Base-by-base conservation (phyloP, 1,140 invertebrate species). In the Panagrolaimus sp. region DNA sequence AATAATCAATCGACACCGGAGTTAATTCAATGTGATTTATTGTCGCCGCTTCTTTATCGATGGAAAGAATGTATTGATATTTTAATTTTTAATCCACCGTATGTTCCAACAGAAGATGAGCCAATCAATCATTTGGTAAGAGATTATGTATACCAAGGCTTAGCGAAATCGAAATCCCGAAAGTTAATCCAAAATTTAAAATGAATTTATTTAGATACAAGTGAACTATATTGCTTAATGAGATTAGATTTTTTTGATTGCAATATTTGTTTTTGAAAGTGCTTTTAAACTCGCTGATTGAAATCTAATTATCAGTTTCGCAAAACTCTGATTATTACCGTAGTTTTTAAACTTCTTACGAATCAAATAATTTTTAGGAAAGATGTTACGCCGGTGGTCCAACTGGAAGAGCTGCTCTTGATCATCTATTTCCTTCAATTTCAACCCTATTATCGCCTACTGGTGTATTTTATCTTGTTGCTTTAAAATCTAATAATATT, bases 71-170 rank as follows among this genome's bases (percentile, higher is more conserved):
- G 75, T 64, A 82, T 88, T 80, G 95, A 98, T 87, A 67, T 98
- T 23, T 84, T 98, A 63, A 77, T 98, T 63, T 98, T 96, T 77
- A 98, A 98, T 88, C 95, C 96, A 1, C 96, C 96, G 0, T 98
- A 98, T 86, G 94, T 98, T 51, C 89, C 91, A 0, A 96, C 94
- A 1, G 72, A 80, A 61, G 66, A 79, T n/a, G 61, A 57, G 16
- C 46, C 79, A 27, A 45, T n/a, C 13, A 43, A 23, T 42, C 16
- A 44, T 64, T 63, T n/a, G 8, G 66, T 70, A n/a, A 70, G n/a
- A n/a, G n/a, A n/a, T n/a, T n/a, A n/a, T n/a, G n/a, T n/a, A n/a
- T n/a, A n/a, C n/a, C n/a, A n/a, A n/a, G n/a, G n/a, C n/a, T n/a
- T n/a, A n/a, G n/a, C n/a, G n/a, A n/a, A n/a, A n/a, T n/a, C n/a